Base-by-base conservation (phyloP, 2,888 invertebrate species). In the Carterocephalus palaemon region DNA sequence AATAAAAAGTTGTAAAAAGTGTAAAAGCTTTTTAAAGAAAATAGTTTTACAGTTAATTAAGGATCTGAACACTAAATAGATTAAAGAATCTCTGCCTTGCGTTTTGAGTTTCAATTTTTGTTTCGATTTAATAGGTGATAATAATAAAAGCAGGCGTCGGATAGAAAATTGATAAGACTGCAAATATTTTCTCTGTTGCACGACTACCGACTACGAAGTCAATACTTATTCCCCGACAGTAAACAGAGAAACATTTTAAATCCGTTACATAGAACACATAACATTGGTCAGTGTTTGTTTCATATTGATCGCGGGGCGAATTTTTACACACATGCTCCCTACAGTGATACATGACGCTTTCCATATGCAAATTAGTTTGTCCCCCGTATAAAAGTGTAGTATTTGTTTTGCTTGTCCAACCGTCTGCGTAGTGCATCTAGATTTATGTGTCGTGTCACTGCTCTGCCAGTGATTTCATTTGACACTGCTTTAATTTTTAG, bases 311-410 rank as follows among this genome's bases (percentile, higher is more conserved):
- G 57, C 29, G 41, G 51, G 49, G 47, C 48, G 48, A 50, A 56
- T 61, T 64, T 64, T 60, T 57, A 53, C 58, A 54, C 54, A 48
- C 54, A 52, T 51, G 49, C 52, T 49, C 54, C 57, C 48, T 29
- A 52, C 53, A 57, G 57, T 62, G 75, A 70, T 75, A 79, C 75
- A 76, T 79, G 74, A 65, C 70, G 64, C 60, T 73, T 77, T 75
- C 77, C 82, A 74, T 82, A 85, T 84, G 85, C 80, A 85, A 85
- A 85, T 84, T 64, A 75, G 67, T 70, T 60, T 60, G 72, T 72
- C 61, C 60, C 82, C 80, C 70, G 67, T 73, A 77, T 77, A 75
- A 71, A 75, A 75, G 70, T 71, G 63, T 59, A 54, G 60, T 78
- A 75, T 82, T 83, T 82, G 82, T 77, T 81, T 84, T 81, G 78